Evolutionary conservation across 2,113 vertebrate genomes (phyloP), one percentile per base, ranked within the genome.

Genomic region (Tor tambroides): DNA sequence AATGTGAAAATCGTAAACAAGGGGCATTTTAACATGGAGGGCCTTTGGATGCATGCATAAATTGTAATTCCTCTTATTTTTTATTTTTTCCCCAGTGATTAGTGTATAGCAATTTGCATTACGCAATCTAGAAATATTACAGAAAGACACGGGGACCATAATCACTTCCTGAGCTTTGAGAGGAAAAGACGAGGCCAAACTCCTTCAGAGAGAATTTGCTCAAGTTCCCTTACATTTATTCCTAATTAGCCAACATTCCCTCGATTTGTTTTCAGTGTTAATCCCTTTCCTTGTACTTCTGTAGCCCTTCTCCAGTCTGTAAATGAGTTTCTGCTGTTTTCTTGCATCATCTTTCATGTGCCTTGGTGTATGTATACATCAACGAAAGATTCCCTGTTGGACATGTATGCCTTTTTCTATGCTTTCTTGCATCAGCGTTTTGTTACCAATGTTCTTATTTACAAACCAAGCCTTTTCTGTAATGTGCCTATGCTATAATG

Each of bases 401-500:
- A 88, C 89, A 86, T 74, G 41, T 85, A 76, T 83, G 86, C 91
- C 85, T 85, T 90, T 79, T 41, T 80, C 87, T 83, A 86, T 23
- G 51, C 41, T 69, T 86, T 54, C 76, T 82, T 82, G 74, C 78
- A 43, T 89, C 72, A 65, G 21, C 14, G 32, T 88, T 92, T 91
- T 86, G 89, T 94, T 91, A 90, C 89, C 56, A 51, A 92, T 80
- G 28, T 87, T 90, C 89, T 94, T 90, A 93, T 93, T 92, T 94
- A 92, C 92, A 91, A 94, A 90, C 67, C 21, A 90, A 89, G 91
- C 93, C 93, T 95, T 86, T 94, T 95, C 93, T 95, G 94, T 95
- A 94, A 95, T 88, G 95, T 96, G 95, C 95, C 95, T 96, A 95
- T 94, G 94, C 92, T 93, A 91, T 88, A 89, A 89, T 49, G 93